A percentile compares a stretch with the other conserved stretches of the same genome.
Evolutionary conservation across 2,888 invertebrate genomes (phyloP).

Genomic region (Nomada ruficornis): DNA sequence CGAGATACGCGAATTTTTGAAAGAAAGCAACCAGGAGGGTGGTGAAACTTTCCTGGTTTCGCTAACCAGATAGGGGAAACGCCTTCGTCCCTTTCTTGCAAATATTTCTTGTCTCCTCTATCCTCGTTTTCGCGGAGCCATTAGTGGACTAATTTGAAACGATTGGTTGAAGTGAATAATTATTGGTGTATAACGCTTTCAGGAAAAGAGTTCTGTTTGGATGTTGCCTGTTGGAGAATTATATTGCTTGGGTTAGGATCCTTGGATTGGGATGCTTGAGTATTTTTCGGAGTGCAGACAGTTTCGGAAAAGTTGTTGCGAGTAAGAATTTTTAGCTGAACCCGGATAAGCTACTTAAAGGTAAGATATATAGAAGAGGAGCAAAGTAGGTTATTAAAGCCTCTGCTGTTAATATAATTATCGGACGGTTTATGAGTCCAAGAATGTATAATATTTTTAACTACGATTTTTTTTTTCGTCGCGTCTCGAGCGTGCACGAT

Average conservation of each 20-base stretch:
- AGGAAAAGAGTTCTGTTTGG: background rate
- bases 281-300: too few relatives aligned
- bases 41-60: constrained; percentile 61
- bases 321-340: too few relatives aligned
- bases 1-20: constrained; percentile 52
- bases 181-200: background rate
- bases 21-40: background rate
- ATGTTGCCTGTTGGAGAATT: background rate
- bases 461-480: too few relatives aligned
- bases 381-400: too few relatives aligned
- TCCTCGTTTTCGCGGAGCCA: background rate
- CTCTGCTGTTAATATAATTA: too few relatives aligned
- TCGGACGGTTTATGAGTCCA: too few relatives aligned
- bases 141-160: constrained; percentile 2
- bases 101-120: background rate
- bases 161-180: background rate
- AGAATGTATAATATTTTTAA: too few relatives aligned
- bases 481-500: too few relatives aligned
- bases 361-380: too few relatives aligned
- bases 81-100: constrained; percentile 29
- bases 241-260: background rate
- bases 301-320: too few relatives aligned
- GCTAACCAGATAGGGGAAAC: constrained; percentile 59
- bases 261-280: too few relatives aligned
- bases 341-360: too few relatives aligned